phyloP scores from a whole-genome alignment of 2,797 vertebrate genomes.

The Danio jaintianensis region DNA sequence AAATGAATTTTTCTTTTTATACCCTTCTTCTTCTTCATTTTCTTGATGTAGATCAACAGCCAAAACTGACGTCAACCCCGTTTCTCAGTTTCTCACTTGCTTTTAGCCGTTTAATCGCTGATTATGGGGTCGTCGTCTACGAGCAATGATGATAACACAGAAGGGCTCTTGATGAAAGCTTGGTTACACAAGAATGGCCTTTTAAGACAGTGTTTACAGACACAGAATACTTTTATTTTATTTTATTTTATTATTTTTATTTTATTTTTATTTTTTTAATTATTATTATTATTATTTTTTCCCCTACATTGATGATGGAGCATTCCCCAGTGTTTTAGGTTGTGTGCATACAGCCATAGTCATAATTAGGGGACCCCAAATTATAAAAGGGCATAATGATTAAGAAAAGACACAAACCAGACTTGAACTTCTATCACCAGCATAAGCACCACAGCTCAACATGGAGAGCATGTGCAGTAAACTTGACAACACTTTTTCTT shows the following conservation, averaged over 20 bases:
- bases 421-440: neutral
- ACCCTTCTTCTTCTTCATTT: neutral
- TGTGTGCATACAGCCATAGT: too few species aligned
- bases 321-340: too few species aligned
- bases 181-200: neutral
- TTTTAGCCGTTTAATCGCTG: neutral
- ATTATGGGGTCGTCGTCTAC: slow-evolving; percentile 24
- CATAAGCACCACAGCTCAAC: neutral
- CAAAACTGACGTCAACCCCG: slow-evolving; percentile 1
- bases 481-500: neutral
- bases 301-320: too few species aligned
- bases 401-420: neutral
- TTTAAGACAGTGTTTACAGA: neutral
- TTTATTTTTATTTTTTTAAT: neutral
- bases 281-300: neutral
- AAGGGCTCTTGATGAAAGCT: slow-evolving; percentile 8
- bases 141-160: neutral
- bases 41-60: slow-evolving; percentile 28
- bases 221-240: too few species aligned
- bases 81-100: neutral
- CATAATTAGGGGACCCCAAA: neutral
- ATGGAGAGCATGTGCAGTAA: neutral
- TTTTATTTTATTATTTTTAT: too few species aligned
- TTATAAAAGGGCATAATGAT: neutral
- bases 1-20: slow-evolving; percentile 45